Evolutionary conservation across 2,797 vertebrate species (phyloP).

Genomic region (Galagoides demidoff): DNA sequence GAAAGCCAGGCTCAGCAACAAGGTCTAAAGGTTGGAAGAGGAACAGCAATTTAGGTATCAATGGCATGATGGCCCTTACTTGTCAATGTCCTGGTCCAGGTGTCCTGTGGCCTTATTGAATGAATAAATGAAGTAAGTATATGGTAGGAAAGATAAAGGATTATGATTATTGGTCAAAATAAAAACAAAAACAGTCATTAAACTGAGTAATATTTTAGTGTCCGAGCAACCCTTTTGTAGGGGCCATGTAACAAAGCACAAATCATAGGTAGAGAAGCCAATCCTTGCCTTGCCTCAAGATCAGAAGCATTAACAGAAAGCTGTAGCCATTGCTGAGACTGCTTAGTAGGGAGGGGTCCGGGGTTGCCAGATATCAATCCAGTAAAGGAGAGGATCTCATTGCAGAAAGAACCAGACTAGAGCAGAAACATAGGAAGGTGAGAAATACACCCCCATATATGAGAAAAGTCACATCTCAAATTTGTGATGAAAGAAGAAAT

Average conservation of each 20-base stretch:
- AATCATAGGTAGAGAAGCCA: not conserved
- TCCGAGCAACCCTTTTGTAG: not conserved
- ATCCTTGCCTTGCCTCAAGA: not conserved
- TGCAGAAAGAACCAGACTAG: not conserved
- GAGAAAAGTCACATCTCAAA: not conserved
- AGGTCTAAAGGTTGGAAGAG: not conserved
- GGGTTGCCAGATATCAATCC: not conserved
- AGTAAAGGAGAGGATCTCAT: not conserved
- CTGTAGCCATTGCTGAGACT: not conserved
- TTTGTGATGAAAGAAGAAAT: constrained; percentile 42
- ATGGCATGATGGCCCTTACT: not conserved
- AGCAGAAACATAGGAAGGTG: not conserved
- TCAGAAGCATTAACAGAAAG: not conserved
- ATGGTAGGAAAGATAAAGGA: not conserved
- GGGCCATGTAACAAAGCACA: not conserved
- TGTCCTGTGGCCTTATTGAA: not conserved
- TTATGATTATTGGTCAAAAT: constrained; percentile 21
- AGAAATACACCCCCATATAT: not conserved
- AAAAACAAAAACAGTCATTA: not conserved
- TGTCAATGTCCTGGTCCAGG: not conserved
- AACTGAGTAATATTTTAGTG: not conserved
- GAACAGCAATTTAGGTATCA: not conserved
- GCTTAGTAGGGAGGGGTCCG: not conserved
- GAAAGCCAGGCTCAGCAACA: not conserved
- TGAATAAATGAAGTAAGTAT: not conserved